Percentiles rank a stretch among this genome's conserved stretches.
These are phyloP conservation scores for Meriones psammophilus DNA, from an alignment of 2,797 vertebrate genomes.

Conservation along the genomic window DNA sequence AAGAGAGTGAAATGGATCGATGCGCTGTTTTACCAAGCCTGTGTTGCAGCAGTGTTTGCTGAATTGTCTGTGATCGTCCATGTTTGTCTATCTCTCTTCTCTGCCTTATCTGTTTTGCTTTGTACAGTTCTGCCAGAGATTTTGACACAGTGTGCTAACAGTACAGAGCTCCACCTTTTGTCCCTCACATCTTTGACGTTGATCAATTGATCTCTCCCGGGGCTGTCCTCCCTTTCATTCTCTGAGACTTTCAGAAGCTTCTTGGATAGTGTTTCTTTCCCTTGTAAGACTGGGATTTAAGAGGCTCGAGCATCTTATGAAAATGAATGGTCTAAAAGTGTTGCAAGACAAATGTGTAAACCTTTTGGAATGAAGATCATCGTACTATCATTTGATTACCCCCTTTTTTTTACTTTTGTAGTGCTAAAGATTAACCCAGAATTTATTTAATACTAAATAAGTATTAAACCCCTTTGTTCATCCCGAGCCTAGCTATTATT, in stretches of 20 bases:
- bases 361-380: background rate
- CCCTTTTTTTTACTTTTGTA: background rate
- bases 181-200: background rate
- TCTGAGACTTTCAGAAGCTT: background rate
- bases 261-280: background rate
- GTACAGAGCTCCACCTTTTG: background rate
- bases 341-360: background rate
- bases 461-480: background rate
- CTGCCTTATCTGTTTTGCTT: background rate
- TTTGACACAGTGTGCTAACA: background rate
- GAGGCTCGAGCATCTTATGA: background rate
- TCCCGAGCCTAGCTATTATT: background rate
- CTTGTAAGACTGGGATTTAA: background rate
- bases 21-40: background rate
- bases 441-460: too few species aligned
- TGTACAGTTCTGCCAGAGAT: background rate
- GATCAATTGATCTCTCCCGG: background rate
- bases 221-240: background rate
- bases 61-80: background rate
- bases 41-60: background rate
- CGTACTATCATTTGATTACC: background rate
- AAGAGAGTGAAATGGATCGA: background rate
- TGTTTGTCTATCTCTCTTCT: background rate
- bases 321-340: background rate
- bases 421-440: background rate